Base-by-base conservation (phyloP, 2,113 vertebrate species). In the Pelvicachromis taeniatus region DNA sequence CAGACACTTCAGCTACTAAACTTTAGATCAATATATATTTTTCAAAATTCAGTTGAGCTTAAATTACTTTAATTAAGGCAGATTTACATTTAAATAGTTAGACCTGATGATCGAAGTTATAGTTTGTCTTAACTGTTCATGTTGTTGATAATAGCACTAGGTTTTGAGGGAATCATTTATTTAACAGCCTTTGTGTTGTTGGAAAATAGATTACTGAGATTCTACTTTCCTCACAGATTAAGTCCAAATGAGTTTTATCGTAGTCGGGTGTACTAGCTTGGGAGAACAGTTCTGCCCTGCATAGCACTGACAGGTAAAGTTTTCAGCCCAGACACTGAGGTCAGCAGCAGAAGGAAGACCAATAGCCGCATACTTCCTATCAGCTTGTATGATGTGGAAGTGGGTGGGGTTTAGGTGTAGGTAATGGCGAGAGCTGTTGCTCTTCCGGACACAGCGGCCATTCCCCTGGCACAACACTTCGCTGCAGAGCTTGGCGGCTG, bases 401-500 rank as follows among this genome's bases (percentile, higher is more conserved):
- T 85, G 29, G 26, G 16, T 23, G 16, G 91, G 87, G 88, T 94
- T 95, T 55, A 96, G 91, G 89, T 99, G 97, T 73, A 99, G 97
- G 89, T 98, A 99, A 86, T 95, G 89, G 9, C 9, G 50, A 9
- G 97, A 96, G 86, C 97, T 78, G 87, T 95, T 95, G 50, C 91
- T 23, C 93, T 96, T 97, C 61, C 98, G 91, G 63, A 87, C 83
- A 13, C 98, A 98, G 21, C 96, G 91, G 9, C 98, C 98, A 13
- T 92, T 91, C 5, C 94, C 92, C 55, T 95, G 93, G 79, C 98
- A 99, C 70, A 98, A 85, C n/a, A 90, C 88, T 52, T 94, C 81
- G 83, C 96, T 97, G 88, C 97, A 99, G 78, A 99, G 95, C 92
- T 92, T 96, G 80, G 97, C 92, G 6, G 98, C 98, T 21, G 97